Base-by-base conservation (phyloP, 2,113 vertebrate genomes). In the Climacteris rufus region DNA sequence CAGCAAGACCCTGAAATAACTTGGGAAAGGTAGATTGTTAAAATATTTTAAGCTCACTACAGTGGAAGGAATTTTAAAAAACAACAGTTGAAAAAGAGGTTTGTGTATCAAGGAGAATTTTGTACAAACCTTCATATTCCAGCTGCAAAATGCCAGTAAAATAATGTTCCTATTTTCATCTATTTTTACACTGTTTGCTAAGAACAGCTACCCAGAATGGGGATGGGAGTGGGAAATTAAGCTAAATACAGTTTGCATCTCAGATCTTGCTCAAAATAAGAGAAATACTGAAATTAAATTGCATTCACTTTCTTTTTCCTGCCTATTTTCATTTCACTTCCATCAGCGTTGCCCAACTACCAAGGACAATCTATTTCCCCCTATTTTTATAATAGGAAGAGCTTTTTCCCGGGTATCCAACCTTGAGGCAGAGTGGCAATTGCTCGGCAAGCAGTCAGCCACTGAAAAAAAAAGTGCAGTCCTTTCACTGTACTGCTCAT, bases 271-370 rank as follows among this genome's bases (percentile, higher is more conserved):
- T 60, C 27, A 60, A 28, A 68, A 60, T 33, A 87, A 60, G 27
- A 44, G 33, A 69, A 72, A 68, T 35, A 30, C 10, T 56, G 63
- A 87, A 28, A 69, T 66, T 40, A 42, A 76, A n/a, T 81, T 50
- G 17, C 3, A 63, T 50, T 79, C 4, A 2, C 45, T 89, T 82
- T 68, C 18, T 82, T 77, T 77, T 45, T 42, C 35, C 39, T 90
- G 30, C 15, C 31, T 60, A 2, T 54, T 65, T 78, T 69, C 33
- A 63, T 68, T 83, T 80, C 47, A 10, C 17, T 77, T 53, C 60
- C 17, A 35, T 30, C 21, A 68, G 24, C 0, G 0, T 7, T 76
- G 35, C 15, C 23, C 3, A 3, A 1, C 40, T 79, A 47, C 9
- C 45, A 83, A 37, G 28, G 42, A 44, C 15, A 35, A 45, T 40